phyloP scores from a whole-genome alignment of 2,797 vertebrate species.

The Buceros bicornis region DNA sequence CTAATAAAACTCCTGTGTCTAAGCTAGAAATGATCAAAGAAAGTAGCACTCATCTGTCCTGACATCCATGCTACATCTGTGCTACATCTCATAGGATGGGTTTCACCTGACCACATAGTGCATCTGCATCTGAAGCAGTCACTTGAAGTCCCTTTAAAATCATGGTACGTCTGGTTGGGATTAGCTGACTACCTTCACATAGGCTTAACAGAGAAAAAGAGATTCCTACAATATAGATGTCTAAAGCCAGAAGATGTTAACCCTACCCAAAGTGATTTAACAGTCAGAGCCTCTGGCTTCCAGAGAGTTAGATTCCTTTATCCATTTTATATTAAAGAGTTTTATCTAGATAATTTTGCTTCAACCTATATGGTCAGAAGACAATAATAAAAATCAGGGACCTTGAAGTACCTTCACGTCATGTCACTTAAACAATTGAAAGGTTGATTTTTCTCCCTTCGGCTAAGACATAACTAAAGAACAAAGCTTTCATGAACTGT shows the following conservation, averaged over 20 bases:
- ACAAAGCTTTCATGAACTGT: background rate
- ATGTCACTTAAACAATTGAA: background rate
- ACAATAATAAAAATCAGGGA: background rate
- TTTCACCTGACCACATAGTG: background rate
- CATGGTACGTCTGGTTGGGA: background rate
- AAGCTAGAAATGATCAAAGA: background rate
- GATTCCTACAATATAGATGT: background rate
- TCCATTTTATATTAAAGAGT: slow-evolving; percentile 44
- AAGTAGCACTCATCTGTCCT: background rate
- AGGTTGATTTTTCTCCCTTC: slow-evolving; percentile 1
- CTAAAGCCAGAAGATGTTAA: background rate
- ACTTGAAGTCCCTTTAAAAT: background rate
- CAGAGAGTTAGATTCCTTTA: slow-evolving; percentile 18
- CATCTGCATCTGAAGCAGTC: background rate
- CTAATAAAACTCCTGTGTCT: background rate
- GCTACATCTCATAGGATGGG: background rate
- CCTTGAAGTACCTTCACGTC: background rate
- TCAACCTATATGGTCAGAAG: background rate
- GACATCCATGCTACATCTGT: background rate
- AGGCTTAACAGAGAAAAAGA: background rate
- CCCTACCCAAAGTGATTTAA: background rate
- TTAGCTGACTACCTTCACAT: background rate
- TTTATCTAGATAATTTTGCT: slow-evolving; percentile 20
- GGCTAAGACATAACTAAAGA: slow-evolving; percentile 2
- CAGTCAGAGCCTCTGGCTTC: background rate